Evolutionary conservation across 2,113 vertebrate genomes (phyloP).

Genomic region (Edolisoma coerulescens): DNA sequence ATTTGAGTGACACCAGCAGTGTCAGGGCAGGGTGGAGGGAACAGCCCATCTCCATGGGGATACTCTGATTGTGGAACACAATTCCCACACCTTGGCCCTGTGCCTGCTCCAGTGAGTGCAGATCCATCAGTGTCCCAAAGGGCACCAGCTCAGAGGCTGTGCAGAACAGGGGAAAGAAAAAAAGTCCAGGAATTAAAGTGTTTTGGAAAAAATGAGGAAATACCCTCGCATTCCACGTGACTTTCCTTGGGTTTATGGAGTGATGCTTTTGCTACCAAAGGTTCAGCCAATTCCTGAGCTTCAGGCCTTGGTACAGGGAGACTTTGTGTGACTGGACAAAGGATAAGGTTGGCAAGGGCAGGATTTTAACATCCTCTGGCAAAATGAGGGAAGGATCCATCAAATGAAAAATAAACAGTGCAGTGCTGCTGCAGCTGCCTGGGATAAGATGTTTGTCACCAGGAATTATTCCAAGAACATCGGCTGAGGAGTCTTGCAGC

Average conservation of each 20-base stretch:
- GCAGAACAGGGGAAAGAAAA: neutral
- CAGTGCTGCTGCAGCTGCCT: neutral
- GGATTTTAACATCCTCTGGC: neutral
- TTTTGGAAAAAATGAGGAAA: neutral
- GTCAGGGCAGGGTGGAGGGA: neutral
- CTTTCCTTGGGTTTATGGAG: neutral
- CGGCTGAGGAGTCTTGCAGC: neutral
- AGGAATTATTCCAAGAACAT: neutral
- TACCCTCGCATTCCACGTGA: rapidly evolving
- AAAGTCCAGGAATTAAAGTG: neutral
- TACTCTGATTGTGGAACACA: neutral
- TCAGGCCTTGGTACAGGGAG: neutral
- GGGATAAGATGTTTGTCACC: neutral
- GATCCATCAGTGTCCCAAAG: neutral
- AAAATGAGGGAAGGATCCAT: neutral
- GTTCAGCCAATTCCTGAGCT: neutral
- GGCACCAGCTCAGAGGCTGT: neutral
- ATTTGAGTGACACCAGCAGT: neutral
- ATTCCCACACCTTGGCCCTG: neutral
- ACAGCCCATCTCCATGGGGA: rapidly evolving
- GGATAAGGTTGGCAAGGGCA: neutral
- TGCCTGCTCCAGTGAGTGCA: neutral
- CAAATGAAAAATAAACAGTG: neutral
- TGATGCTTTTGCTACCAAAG: neutral
- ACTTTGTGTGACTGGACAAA: neutral